These are phyloP conservation scores for Magallana gigas DNA, from an alignment of 1,140 invertebrate genomes.

Conservation along the genomic window DNA sequence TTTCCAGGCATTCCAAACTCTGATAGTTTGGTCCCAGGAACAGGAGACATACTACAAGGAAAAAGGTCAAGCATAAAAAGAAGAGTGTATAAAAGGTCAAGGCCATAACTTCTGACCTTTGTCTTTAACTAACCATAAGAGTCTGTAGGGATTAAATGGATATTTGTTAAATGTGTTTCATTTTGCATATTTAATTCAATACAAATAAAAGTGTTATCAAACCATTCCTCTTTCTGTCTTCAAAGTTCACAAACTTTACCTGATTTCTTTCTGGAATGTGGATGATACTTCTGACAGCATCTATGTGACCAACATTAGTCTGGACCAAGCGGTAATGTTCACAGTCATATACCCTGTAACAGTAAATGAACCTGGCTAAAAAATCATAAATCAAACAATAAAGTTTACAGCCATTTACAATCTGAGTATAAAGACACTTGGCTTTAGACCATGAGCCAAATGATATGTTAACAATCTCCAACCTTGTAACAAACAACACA, in stretches of 20 bases:
- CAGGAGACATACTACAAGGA: conserved; percentile 75
- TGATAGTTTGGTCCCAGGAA: conserved; percentile 78
- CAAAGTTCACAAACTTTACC: conserved; percentile 53
- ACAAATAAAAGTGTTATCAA: too few relatives aligned
- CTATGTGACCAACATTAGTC: conserved; percentile 77
- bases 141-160: too few relatives aligned
- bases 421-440: background rate
- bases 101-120: too few relatives aligned
- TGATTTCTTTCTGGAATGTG: conserved; percentile 78
- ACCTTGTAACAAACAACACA: too few relatives aligned
- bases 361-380: conserved; percentile 10
- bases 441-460: background rate
- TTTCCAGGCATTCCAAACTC: conserved; percentile 79
- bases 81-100: too few relatives aligned
- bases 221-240: too few relatives aligned
- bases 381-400: background rate
- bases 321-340: conserved; percentile 76
- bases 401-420: background rate
- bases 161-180: too few relatives aligned
- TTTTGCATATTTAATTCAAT: too few relatives aligned
- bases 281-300: conserved; percentile 76
- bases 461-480: too few relatives aligned
- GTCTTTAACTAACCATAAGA: too few relatives aligned
- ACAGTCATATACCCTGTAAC: conserved; percentile 77
- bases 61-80: too few relatives aligned